These are phyloP conservation scores for Cygnus atratus DNA, from an alignment of 2,113 vertebrate species.

Conservation along the genomic window DNA sequence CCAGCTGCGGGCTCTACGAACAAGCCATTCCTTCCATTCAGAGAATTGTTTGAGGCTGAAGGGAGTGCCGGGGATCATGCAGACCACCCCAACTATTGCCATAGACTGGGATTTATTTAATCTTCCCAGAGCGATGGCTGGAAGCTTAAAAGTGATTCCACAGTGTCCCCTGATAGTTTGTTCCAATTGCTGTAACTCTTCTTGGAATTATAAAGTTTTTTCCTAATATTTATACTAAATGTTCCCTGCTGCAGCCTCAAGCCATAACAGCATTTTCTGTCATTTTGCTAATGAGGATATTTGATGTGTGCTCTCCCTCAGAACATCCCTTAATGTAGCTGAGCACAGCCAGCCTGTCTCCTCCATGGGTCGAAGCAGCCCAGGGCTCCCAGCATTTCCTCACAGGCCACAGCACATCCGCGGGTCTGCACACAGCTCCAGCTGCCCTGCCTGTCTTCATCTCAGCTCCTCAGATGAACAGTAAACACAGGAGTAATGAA, in stretches of 20 bases:
- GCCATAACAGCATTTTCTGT: slow-evolving; percentile 62
- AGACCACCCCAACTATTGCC: slow-evolving; percentile 49
- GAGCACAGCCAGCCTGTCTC: slow-evolving; percentile 50
- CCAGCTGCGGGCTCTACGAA: background rate
- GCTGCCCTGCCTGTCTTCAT: slow-evolving; percentile 36
- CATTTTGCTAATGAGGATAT: slow-evolving; percentile 41
- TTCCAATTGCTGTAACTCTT: slow-evolving; percentile 58
- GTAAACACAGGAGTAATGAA: slow-evolving; percentile 9
- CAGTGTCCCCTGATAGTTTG: slow-evolving; percentile 48
- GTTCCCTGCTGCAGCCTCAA: slow-evolving; percentile 61
- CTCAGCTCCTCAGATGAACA: slow-evolving; percentile 33
- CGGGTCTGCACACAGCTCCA: slow-evolving; percentile 16
- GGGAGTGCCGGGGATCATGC: slow-evolving; percentile 9
- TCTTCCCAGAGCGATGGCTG: slow-evolving; percentile 2
- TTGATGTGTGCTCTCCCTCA: slow-evolving; percentile 27
- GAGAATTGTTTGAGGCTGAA: slow-evolving; percentile 45
- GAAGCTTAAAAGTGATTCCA: slow-evolving; percentile 54
- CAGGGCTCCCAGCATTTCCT: slow-evolving; percentile 21
- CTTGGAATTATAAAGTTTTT: slow-evolving; percentile 53
- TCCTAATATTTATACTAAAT: slow-evolving; percentile 61
- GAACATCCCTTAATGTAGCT: slow-evolving; percentile 21
- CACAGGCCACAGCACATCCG: background rate
- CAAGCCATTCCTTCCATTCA: slow-evolving; percentile 30
- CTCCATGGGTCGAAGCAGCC: background rate
- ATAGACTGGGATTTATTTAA: slow-evolving; percentile 35